Evolutionary conservation across 2,797 vertebrate genomes (phyloP), one percentile per base, ranked within the genome.

Genomic region (Gymnocypris eckloni): DNA sequence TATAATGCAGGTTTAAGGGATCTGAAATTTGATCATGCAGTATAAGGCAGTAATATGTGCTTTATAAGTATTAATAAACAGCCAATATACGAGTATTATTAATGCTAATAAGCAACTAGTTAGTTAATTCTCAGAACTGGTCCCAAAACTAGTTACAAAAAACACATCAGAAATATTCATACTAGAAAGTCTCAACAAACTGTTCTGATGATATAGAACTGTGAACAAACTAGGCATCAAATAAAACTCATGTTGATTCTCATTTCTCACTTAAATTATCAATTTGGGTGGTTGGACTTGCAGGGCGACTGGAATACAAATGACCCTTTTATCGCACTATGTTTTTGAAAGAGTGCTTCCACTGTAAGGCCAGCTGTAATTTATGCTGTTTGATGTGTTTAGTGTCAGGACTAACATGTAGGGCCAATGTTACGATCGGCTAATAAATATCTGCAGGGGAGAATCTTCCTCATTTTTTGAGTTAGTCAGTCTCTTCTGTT

Each of bases 261-360:
- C n/a, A n/a, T n/a, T 61, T 28, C 15, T 64, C 7, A 48, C 9
- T 66, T 64, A 10, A 78, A 77, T 37, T 0, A 16, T 48, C 50
- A 50, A 20, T 13, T n/a, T 59, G 52, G 48, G 37, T 4, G 54
- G 8, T 28, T 39, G 12, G 18, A 88, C 69, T 90, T 89, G 90
- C 86, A 28, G 67, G 87, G 90, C 91, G 91, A 91, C 89, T 93
- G 91, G 92, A 94, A 94, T 94, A 87, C 90, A 77, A 94, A 94
- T 92, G 75, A 87, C 80, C 39, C 89, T 77, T 78, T 79, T 87
- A 90, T 88, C 84, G 87, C 28, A 37, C 16, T 13, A 18, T 81
- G 20, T 69, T 78, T 39, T 10, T 89, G 90, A 93, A 92, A 39
- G 50, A 93, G 90, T 85, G 76, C 87, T 89, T 89, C 71, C 88